These are phyloP conservation scores for Syrista parreyssii DNA, from an alignment of 2,888 invertebrate genomes.

Conservation along the genomic window DNA sequence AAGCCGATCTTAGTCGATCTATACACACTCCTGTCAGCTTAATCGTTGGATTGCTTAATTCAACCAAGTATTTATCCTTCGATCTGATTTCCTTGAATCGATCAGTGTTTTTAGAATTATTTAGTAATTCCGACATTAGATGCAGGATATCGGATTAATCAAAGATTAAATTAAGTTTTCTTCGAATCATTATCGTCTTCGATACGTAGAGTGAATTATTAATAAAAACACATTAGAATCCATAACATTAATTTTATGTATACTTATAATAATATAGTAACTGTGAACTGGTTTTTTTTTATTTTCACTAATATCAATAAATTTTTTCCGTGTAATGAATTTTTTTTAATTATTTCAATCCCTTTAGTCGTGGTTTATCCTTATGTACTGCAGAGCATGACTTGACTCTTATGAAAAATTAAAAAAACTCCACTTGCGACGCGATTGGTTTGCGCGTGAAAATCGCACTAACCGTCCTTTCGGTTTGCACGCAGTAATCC, in stretches of 20 bases:
- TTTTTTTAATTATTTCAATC: background rate
- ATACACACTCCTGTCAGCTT: background rate
- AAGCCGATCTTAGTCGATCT: background rate
- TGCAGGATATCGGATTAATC: background rate
- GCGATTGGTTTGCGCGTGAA: slow-evolving; percentile 11
- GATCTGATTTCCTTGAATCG: background rate
- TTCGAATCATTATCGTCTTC: background rate
- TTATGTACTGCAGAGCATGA: background rate
- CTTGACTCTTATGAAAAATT: background rate
- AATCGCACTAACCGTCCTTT: slow-evolving; percentile 16
- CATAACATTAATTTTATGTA: background rate
- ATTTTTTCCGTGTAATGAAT: background rate
- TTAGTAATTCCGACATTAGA: background rate
- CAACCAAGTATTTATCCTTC: background rate
- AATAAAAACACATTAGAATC: background rate
- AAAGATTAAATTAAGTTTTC: background rate
- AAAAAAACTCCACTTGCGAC: background rate
- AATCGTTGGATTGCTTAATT: background rate
- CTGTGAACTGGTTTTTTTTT: background rate
- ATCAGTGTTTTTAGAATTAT: background rate
- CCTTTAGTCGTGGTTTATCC: background rate
- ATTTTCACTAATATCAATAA: background rate
- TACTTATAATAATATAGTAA: background rate
- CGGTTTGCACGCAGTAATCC: background rate
- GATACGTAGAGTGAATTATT: background rate